Evolutionary conservation across 1,140 invertebrate genomes (phyloP).

Genomic region (Pristionchus pacificus): DNA sequence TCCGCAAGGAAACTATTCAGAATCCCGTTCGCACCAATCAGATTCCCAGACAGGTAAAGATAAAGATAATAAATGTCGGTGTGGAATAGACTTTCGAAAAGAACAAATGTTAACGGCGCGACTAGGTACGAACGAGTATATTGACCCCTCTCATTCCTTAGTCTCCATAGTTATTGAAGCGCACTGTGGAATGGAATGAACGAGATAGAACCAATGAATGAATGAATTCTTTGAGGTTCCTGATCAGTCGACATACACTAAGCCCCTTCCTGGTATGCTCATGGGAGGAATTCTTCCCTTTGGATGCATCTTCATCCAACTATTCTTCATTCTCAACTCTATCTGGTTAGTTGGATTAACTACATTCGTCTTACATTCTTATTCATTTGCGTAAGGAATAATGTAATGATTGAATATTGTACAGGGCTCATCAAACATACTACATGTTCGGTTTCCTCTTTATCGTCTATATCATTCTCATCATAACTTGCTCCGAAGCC

Average conservation of each 20-base stretch:
- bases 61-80: too few relatives aligned
- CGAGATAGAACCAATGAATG: too few relatives aligned
- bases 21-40: slow-evolving; percentile 96
- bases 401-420: too few relatives aligned
- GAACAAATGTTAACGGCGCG: too few relatives aligned
- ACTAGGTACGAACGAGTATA: too few relatives aligned
- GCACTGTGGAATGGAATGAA: too few relatives aligned
- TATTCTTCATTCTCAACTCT: slow-evolving; percentile 97
- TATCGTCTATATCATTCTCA: slow-evolving; percentile 90
- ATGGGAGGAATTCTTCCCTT: slow-evolving; percentile 98
- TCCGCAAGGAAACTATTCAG: slow-evolving; percentile 88
- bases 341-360: slow-evolving; percentile 71
- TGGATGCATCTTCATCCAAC: slow-evolving; percentile 97
- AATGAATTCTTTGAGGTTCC: slow-evolving; percentile 75
- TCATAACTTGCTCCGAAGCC: slow-evolving; percentile 97
- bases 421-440: slow-evolving; percentile 88
- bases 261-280: slow-evolving; percentile 76
- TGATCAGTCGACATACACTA: slow-evolving; percentile 92
- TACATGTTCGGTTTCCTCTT: slow-evolving; percentile 99
- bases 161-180: too few relatives aligned
- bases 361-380: slow-evolving; percentile 10
- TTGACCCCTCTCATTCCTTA: too few relatives aligned
- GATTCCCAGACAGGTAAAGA: slow-evolving; percentile 80
- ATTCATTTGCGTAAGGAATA: too few relatives aligned
- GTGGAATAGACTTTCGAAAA: too few relatives aligned